These are phyloP conservation scores for Sigmodon hispidus DNA, from an alignment of 2,113 vertebrate genomes.

Conservation along the genomic window DNA sequence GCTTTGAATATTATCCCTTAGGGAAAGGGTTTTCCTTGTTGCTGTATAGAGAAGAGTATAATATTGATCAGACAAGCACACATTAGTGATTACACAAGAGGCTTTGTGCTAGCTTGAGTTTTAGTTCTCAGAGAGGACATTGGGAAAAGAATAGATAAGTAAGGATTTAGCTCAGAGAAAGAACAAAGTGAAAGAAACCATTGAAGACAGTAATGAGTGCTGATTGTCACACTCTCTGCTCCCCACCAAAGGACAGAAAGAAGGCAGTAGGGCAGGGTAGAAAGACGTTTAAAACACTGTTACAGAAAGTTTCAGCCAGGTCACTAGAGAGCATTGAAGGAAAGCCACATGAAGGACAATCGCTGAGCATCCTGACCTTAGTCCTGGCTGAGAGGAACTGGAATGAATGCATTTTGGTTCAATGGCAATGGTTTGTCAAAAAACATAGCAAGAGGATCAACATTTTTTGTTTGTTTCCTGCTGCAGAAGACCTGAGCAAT, in stretches of 20 bases:
- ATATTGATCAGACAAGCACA: not conserved
- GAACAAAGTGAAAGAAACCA: not conserved
- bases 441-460: not conserved
- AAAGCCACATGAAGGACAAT: not conserved
- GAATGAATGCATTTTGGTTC: not conserved
- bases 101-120: not conserved
- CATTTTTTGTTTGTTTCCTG: not conserved
- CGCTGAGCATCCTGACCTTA: not conserved
- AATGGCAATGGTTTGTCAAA: too few species aligned
- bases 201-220: not conserved
- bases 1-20: not conserved
- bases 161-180: not conserved
- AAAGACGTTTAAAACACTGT: not conserved
- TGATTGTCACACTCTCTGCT: not conserved
- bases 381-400: not conserved
- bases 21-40: not conserved
- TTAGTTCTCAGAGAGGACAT: not conserved
- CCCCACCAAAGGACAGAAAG: not conserved
- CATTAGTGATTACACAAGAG: not conserved
- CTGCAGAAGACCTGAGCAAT: not conserved
- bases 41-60: not conserved
- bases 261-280: not conserved
- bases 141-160: not conserved
- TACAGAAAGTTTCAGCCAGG: not conserved
- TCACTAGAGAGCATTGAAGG: not conserved